Conservation (phyloP, 2,888 invertebrate genomes). For the Asteroscopus sphinx region DNA sequence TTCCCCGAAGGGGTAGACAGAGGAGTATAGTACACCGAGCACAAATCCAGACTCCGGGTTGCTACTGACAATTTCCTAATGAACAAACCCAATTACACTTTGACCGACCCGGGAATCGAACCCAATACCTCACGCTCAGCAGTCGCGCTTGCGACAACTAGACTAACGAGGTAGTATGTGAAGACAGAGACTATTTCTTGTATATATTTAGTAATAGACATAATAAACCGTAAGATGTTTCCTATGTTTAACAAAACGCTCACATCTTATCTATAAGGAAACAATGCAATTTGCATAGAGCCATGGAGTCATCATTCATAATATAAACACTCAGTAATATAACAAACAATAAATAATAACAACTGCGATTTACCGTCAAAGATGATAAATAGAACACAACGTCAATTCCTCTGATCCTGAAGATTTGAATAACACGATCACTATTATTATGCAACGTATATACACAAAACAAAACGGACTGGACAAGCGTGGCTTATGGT, state of each 20-base stretch:
- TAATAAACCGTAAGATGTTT: background rate
- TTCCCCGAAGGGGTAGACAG: too few species aligned
- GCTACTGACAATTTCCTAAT: too few species aligned
- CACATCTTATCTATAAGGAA: conserved; percentile 37
- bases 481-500: conserved; percentile 77
- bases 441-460: conserved; percentile 57
- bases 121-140: too few species aligned
- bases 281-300: conserved; percentile 17
- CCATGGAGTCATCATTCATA: conserved; percentile 4
- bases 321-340: conserved; percentile 10
- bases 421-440: conserved; percentile 40
- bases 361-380: conserved; percentile 52
- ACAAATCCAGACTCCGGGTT: too few species aligned
- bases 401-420: conserved; percentile 42
- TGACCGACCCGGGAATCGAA: too few species aligned
- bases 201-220: background rate
- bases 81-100: too few species aligned
- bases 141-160: too few species aligned
- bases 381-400: conserved; percentile 49
- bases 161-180: too few species aligned
- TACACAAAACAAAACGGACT: conserved; percentile 62
- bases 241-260: conserved; percentile 17
- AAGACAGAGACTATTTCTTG: background rate
- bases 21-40: too few species aligned
- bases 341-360: background rate